phyloP scores from a whole-genome alignment of 2,888 invertebrate species.

The Trichogramma evanescens region DNA sequence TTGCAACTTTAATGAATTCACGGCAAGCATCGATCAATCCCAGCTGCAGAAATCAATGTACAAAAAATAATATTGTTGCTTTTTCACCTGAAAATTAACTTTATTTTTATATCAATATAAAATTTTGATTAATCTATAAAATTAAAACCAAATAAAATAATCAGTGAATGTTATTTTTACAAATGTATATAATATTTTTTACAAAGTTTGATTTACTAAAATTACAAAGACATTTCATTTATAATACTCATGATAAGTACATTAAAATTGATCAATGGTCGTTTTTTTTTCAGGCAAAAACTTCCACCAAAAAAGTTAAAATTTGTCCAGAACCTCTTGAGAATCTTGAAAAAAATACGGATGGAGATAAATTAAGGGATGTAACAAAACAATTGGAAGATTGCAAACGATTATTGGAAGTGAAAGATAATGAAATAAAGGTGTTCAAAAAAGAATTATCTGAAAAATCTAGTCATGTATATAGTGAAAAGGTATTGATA shows the following conservation, averaged over 20 bases:
- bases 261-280: no score
- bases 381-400: conserved; percentile 12
- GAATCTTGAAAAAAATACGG: conserved; percentile 5
- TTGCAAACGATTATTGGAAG: background rate
- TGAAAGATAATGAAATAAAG: conserved; percentile 16
- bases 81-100: background rate
- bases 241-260: no score
- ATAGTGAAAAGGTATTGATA: conserved; percentile 15
- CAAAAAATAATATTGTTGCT: conserved; percentile 8
- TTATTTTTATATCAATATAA: background rate
- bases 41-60: conserved; percentile 11
- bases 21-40: conserved; percentile 19
- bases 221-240: no score
- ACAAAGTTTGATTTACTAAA: background rate
- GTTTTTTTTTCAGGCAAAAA: conserved; percentile 16
- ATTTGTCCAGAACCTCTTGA: conserved; percentile 6
- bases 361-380: background rate
- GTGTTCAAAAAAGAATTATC: conserved; percentile 4
- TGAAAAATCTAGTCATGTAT: conserved; percentile 6
- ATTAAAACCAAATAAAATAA: background rate
- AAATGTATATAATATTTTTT: background rate
- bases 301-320: conserved; percentile 11
- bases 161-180: background rate
- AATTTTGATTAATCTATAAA: background rate
- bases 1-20: conserved; percentile 21